Percentiles rank a stretch among this genome's conserved stretches.
Conservation (phyloP, 1,140 invertebrate species). For the Aporrectodea caliginosa region DNA sequence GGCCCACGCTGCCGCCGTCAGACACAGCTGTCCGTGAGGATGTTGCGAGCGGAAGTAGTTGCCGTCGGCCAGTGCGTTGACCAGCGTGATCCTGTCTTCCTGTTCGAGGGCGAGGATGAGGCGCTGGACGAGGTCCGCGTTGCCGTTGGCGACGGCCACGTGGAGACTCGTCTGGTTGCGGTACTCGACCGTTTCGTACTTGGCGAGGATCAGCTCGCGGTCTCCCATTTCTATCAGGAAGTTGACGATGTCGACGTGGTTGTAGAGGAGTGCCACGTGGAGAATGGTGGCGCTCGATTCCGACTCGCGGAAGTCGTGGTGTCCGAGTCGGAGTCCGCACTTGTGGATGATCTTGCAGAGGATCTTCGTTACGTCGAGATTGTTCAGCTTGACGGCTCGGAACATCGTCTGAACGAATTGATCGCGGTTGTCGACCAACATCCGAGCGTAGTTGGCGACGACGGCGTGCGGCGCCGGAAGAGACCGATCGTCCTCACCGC, state of each 20-base stretch:
- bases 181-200: slow-evolving; percentile 27
- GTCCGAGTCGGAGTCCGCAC: slow-evolving; percentile 14
- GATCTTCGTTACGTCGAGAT: slow-evolving; percentile 20
- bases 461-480: slow-evolving; percentile 13
- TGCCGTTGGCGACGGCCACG: slow-evolving; percentile 16
- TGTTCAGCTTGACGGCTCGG: slow-evolving; percentile 30
- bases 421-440: slow-evolving; percentile 21
- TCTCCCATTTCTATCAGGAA: slow-evolving; percentile 23
- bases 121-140: background rate
- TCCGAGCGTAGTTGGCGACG: slow-evolving; percentile 28
- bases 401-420: slow-evolving; percentile 30
- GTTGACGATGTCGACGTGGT: slow-evolving; percentile 20
- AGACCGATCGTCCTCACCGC: background rate
- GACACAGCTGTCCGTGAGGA: slow-evolving; percentile 11
- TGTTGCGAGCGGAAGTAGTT: background rate
- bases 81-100: slow-evolving; percentile 2
- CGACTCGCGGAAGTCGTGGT: slow-evolving; percentile 20
- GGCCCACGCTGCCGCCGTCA: slow-evolving; percentile 16
- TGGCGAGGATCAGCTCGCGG: slow-evolving; percentile 26
- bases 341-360: slow-evolving; percentile 28
- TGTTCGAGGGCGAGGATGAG: background rate
- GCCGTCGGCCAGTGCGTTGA: slow-evolving; percentile 19
- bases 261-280: slow-evolving; percentile 29
- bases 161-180: slow-evolving; percentile 27
- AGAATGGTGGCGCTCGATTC: slow-evolving; percentile 29